Evolutionary conservation across 1,140 invertebrate genomes (phyloP).

Genomic region (Elysia chlorotica): DNA sequence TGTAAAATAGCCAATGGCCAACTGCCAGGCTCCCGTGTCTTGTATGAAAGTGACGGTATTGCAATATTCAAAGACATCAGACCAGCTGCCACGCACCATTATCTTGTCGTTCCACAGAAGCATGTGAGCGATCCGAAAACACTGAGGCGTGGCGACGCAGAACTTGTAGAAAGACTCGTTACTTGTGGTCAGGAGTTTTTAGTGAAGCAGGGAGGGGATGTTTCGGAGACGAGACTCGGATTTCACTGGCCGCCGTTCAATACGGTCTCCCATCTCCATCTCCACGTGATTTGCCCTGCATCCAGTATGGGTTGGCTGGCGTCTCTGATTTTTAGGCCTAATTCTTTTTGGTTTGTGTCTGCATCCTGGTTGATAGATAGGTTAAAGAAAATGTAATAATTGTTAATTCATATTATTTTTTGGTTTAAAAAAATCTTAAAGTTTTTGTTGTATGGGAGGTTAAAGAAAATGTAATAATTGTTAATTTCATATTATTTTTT

Average conservation of each 20-base stretch:
- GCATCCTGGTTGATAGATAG: constrained; percentile 62
- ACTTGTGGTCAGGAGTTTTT: constrained; percentile 66
- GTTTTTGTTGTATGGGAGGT: too few species aligned
- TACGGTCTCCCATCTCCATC: constrained; percentile 80
- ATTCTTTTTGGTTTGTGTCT: constrained; percentile 83
- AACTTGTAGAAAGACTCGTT: constrained; percentile 72
- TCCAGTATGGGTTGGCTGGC: constrained; percentile 76
- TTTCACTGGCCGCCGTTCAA: constrained; percentile 93
- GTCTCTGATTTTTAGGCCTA: constrained; percentile 74
- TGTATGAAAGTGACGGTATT: constrained; percentile 71
- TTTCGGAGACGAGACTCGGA: constrained; percentile 66
- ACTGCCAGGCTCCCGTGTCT: constrained; percentile 26
- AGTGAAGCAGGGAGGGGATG: constrained; percentile 58
- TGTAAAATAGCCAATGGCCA: constrained; percentile 33
- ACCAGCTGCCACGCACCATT: constrained; percentile 81
- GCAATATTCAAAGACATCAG: constrained; percentile 83
- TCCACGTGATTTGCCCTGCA: constrained; percentile 83
- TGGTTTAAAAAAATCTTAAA: too few species aligned
- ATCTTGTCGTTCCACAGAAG: constrained; percentile 77
- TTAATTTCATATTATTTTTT: too few species aligned
- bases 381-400: constrained; percentile 15
- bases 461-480: too few species aligned
- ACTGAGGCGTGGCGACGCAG: constrained; percentile 70
- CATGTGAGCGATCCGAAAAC: constrained; percentile 78
- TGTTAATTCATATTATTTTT: neutral